Base-by-base conservation (phyloP, 2,797 vertebrate genomes). In the Atherinosoma microstoma region DNA sequence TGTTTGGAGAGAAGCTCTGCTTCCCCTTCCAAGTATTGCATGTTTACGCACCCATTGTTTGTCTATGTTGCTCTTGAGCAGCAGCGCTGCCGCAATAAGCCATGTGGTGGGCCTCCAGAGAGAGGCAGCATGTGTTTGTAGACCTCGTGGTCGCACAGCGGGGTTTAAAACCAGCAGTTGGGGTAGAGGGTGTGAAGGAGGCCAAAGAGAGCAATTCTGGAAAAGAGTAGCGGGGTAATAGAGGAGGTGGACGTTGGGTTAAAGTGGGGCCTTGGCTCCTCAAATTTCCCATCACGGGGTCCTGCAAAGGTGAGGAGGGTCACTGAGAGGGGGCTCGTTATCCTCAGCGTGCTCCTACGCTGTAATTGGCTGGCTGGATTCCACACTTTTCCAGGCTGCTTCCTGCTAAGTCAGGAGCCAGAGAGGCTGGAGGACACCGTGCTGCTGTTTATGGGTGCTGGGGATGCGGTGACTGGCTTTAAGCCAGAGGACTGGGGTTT, bases 281-380 rank as follows among this genome's bases (percentile, higher is more conserved):
- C 85, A 75, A 82, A 78, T 89, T 91, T 94, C 91, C 84, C 84
- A 87, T 84, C 34, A 76, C 22, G 66, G 84, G 93, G 92, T 94
- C 91, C 90, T 86, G 22, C 73, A 73, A 79, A 91, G 94, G 92
- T 93, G 83, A 94, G 82, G 79, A 79, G 92, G 94, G 93, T 94
- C 90, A 93, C 79, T 7, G 84, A 93, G 88, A 89, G 91, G 88
- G 87, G 92, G 90, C 93, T 94, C 49, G 86, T 94, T 94, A 95
- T 92, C 89, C 86, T 66, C 77, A 53, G 86, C 78, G 6, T 82
- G 85, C 83, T 90, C 71, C 75, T 36, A 29, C 5, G 1, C 76
- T 90, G 78, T 93, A 91, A 91, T 92, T 93, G 91, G 87, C 85
- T 64, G 84, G 74, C 70, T 65, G 29, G 90, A 84, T 84, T 89